A percentile compares a stretch with the other conserved stretches of the same genome.
phyloP scores from a whole-genome alignment of 1,140 invertebrate genomes.

The Olivierus martensii region DNA sequence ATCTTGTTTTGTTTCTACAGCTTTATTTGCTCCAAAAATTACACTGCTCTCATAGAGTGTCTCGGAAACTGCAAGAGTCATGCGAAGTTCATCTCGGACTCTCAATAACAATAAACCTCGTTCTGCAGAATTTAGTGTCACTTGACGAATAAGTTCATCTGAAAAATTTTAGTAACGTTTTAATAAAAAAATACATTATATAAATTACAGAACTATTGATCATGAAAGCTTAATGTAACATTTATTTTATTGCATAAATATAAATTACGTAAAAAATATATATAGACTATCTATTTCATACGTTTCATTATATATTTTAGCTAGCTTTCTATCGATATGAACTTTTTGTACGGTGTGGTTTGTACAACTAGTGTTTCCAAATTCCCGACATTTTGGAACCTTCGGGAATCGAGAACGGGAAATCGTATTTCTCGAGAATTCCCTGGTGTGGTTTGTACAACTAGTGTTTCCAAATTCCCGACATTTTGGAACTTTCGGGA shows the following conservation, averaged over 20 bases:
- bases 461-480: too few species aligned
- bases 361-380: too few species aligned
- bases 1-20: conserved; percentile 46
- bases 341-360: too few species aligned
- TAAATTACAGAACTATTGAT: not conserved
- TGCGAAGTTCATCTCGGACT: conserved; percentile 85
- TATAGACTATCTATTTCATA: not conserved
- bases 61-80: conserved; percentile 89
- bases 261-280: not conserved
- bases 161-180: conserved; percentile 14
- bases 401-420: too few species aligned
- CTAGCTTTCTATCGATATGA: too few species aligned
- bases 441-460: too few species aligned
- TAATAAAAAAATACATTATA: not conserved
- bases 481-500: too few species aligned
- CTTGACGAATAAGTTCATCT: conserved; percentile 89
- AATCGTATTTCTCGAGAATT: too few species aligned
- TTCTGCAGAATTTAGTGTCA: conserved; percentile 94
- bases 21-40: conserved; percentile 94
- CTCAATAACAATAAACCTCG: conserved; percentile 76
- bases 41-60: conserved; percentile 93
- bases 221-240: not conserved
- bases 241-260: not conserved
- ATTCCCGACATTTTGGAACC: too few species aligned
- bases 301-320: too few species aligned